Conservation (phyloP, 2,888 invertebrate species). For the Lasiommata megera region DNA sequence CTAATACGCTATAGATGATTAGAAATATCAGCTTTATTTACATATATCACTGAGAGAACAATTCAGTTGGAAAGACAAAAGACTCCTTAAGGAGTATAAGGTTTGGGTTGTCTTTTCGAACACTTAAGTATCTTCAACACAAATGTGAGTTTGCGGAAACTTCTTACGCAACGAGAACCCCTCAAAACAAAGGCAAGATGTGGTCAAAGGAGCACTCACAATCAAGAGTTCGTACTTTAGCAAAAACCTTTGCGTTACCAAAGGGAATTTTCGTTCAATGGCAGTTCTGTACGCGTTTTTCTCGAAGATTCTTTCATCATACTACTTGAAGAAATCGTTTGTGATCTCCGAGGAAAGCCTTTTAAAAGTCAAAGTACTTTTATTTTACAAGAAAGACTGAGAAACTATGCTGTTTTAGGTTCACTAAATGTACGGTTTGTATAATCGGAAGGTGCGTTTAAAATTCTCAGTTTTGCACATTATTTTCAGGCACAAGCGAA, state of each 20-base stretch:
- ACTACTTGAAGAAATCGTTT: constrained; percentile 23
- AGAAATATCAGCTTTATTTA: no score
- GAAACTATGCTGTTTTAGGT: neutral
- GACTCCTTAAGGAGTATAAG: neutral
- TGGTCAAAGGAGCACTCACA: constrained; percentile 26
- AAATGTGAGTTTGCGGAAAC: constrained; percentile 13
- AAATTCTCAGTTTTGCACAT: no score
- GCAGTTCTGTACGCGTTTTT: constrained; percentile 21
- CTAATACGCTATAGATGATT: no score
- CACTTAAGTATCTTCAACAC: neutral
- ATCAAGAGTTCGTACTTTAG: constrained; percentile 23
- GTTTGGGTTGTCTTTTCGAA: neutral
- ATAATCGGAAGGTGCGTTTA: no score
- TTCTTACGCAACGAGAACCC: constrained; percentile 8
- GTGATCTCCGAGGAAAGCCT: constrained; percentile 12
- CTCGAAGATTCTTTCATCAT: constrained; percentile 21
- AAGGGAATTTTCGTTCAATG: constrained; percentile 27
- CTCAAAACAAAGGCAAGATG: constrained; percentile 24
- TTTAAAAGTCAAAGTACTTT: constrained; percentile 1
- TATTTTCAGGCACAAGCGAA: no score
- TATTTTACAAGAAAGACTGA: neutral
- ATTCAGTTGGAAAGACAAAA: neutral
- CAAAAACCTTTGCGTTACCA: constrained; percentile 23
- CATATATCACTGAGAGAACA: neutral
- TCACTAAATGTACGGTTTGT: neutral